Percentiles rank a stretch among this genome's conserved stretches.
Evolutionary conservation across 2,888 invertebrate genomes (phyloP).

Genomic region (Graphium colonna): DNA sequence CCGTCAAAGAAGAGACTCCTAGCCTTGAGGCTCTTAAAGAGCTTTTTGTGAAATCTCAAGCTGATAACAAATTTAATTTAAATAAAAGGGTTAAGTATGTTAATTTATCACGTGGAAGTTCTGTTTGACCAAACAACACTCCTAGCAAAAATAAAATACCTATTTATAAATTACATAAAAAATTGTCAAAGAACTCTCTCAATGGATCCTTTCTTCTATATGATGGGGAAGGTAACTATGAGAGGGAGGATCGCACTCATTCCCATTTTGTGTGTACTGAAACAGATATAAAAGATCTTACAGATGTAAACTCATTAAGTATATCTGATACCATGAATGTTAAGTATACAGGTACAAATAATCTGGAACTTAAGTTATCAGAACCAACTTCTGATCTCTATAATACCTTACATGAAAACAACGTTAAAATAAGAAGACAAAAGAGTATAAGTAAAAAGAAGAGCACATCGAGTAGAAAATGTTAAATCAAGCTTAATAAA

Average conservation of each 20-base stretch:
- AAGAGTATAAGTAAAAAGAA: slow-evolving; percentile 79
- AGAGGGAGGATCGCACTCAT: slow-evolving; percentile 73
- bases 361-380: slow-evolving; percentile 46
- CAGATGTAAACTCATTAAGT: slow-evolving; percentile 36
- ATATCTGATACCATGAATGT: slow-evolving; percentile 65
- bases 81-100: slow-evolving; percentile 71
- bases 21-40: slow-evolving; percentile 55
- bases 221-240: slow-evolving; percentile 70
- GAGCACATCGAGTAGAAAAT: slow-evolving; percentile 65
- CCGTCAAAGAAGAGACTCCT: slow-evolving; percentile 50
- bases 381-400: slow-evolving; percentile 67
- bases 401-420: slow-evolving; percentile 45
- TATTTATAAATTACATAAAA: slow-evolving; percentile 57
- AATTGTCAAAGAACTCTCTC: slow-evolving; percentile 62
- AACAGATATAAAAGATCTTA: slow-evolving; percentile 31
- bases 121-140: slow-evolving; percentile 62
- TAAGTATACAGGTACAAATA: slow-evolving; percentile 41
- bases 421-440: slow-evolving; percentile 74
- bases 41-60: slow-evolving; percentile 64
- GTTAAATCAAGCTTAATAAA: slow-evolving; percentile 49
- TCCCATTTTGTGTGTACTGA: slow-evolving; percentile 45
- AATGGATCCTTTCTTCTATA: slow-evolving; percentile 71
- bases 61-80: slow-evolving; percentile 62
- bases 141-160: slow-evolving; percentile 58
- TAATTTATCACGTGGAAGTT: slow-evolving; percentile 67